Evolutionary conservation across 64 coral and sea anemone species (phyloP).

Genomic region (Montipora efflorescens): DNA sequence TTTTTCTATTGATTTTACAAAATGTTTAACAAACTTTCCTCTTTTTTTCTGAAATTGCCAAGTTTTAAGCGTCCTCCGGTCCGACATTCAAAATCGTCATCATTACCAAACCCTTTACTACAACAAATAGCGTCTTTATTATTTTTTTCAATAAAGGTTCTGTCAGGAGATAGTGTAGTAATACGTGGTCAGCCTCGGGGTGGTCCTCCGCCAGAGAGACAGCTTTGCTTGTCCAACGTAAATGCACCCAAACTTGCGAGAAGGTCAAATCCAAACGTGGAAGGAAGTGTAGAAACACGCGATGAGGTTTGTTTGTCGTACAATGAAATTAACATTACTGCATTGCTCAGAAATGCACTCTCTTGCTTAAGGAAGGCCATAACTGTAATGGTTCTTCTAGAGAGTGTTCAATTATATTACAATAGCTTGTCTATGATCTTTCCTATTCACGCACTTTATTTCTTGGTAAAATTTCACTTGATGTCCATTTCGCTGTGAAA

Average conservation of each 20-base stretch:
- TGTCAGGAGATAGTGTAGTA: slow-evolving; percentile 93
- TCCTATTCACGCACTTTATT: no score
- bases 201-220: slow-evolving; percentile 96
- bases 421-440: no score
- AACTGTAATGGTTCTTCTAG: no score
- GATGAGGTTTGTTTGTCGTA: slow-evolving; percentile 82
- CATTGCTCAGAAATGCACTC: slow-evolving; percentile 3
- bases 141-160: slow-evolving; percentile 54
- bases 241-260: slow-evolving; percentile 97
- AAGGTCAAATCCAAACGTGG: slow-evolving; percentile 81
- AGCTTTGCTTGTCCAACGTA: slow-evolving; percentile 93
- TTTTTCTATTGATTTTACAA: not conserved
- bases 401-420: no score
- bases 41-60: slow-evolving; percentile 3
- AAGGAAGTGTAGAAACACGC: slow-evolving; percentile 80
- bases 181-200: slow-evolving; percentile 94
- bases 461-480: not conserved
- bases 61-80: slow-evolving; percentile 8
- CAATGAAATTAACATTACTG: slow-evolving; percentile 24
- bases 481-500: slow-evolving; percentile 39
- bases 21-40: not conserved
- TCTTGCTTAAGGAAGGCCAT: no score
- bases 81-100: slow-evolving; percentile 6
- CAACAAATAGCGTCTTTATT: not conserved
- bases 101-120: not conserved